phyloP scores from a whole-genome alignment of 1,140 invertebrate species.

The Chelonus insularis region DNA sequence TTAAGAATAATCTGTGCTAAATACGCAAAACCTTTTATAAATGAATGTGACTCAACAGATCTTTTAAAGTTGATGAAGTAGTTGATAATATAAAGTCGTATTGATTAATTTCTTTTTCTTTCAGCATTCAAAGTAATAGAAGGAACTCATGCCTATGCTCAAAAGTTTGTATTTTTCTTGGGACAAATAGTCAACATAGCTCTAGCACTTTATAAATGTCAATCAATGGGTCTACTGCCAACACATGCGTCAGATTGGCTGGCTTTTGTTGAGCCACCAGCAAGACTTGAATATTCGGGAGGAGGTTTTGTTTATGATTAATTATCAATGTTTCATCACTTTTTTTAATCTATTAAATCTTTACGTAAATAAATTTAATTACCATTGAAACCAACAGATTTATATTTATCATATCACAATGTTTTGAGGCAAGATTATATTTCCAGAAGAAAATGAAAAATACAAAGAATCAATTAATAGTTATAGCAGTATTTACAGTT shows the following conservation, averaged over 20 bases:
- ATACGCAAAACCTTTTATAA: too few relatives aligned
- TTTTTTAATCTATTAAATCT: too few relatives aligned
- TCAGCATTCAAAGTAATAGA: conserved; percentile 93
- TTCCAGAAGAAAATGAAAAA: conserved; percentile 25
- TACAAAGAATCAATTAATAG: conserved; percentile 31
- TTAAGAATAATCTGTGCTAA: too few relatives aligned
- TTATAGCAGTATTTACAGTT: conserved; percentile 16
- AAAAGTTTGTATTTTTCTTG: conserved; percentile 94
- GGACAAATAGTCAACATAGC: conserved; percentile 93
- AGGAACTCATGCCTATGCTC: conserved; percentile 85
- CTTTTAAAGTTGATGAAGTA: not conserved
- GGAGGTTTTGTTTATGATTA: conserved; percentile 76
- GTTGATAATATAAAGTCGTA: too few relatives aligned
- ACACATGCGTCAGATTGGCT: conserved; percentile 99
- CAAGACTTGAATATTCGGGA: conserved; percentile 83
- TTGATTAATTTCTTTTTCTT: conserved; percentile 42
- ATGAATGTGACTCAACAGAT: not conserved
- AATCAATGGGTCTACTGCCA: conserved; percentile 96
- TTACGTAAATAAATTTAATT: conserved; percentile 23
- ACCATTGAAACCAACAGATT: conserved; percentile 9
- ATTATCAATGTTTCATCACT: not conserved
- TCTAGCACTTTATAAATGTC: conserved; percentile 96
- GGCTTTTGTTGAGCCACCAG: conserved; percentile 93
- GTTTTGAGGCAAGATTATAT: conserved; percentile 29
- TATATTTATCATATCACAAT: conserved; percentile 37